These are phyloP conservation scores for Prosapia bicincta DNA, from an alignment of 2,888 invertebrate genomes.

Conservation along the genomic window DNA sequence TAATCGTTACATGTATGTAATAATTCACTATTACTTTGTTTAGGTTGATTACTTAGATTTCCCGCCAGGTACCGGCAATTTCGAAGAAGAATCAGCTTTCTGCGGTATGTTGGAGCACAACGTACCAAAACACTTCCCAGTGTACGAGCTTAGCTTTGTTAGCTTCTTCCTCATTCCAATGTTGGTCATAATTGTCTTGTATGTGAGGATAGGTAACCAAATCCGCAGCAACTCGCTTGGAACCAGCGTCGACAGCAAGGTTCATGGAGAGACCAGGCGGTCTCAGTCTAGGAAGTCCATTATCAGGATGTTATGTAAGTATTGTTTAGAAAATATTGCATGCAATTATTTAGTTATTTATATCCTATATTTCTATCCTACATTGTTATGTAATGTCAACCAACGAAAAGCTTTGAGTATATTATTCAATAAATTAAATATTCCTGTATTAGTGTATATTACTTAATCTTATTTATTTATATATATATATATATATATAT, in stretches of 20 bases:
- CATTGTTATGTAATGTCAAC: too few species aligned
- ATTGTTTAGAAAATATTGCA: too few species aligned
- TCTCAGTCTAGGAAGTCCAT: too few species aligned
- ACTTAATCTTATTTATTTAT: too few species aligned
- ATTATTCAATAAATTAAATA: too few species aligned
- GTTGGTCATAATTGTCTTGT: conserved; percentile 70
- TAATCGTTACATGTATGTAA: too few species aligned
- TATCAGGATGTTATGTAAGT: conserved; percentile 78
- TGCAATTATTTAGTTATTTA: too few species aligned
- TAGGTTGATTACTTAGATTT: conserved; percentile 67
- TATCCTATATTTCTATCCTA: too few species aligned
- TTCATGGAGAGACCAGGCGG: conserved; percentile 65
- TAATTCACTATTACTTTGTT: too few species aligned
- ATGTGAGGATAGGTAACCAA: conserved; percentile 71
- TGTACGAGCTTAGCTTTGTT: conserved; percentile 76
- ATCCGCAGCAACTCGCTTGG: conserved; percentile 55
- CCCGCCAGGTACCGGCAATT: conserved; percentile 55
- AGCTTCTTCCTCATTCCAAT: conserved; percentile 76
- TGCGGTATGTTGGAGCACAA: conserved; percentile 67
- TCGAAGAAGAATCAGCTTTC: conserved; percentile 68
- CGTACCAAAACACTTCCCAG: conserved; percentile 56
- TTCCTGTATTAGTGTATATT: too few species aligned
- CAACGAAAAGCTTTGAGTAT: too few species aligned
- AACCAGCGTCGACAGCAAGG: conserved; percentile 57
- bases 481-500: too few species aligned